Evolutionary conservation across 2,888 invertebrate genomes (phyloP), one percentile per base, ranked within the genome.

Genomic region (Aphidius colemani): DNA sequence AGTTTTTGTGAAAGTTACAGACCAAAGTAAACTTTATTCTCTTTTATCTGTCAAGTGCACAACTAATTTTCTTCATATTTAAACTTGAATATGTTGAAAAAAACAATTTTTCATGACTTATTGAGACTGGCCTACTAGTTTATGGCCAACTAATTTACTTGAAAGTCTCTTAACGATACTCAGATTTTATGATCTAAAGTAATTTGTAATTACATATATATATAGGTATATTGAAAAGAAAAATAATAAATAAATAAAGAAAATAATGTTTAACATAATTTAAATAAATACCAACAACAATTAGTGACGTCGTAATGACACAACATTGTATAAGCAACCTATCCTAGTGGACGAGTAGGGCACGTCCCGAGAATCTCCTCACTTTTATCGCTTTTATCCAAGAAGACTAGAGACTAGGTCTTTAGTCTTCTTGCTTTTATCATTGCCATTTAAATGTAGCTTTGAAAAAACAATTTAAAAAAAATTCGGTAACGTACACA

Each of bases 271-370:
- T 59, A 63, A 62, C 63, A 53, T 60, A 53, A 48, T 50, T 61
- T 57, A 53, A 46, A 59, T 58, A 41, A 63, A 65, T 68, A 70
- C 72, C 71, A 76, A 30, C 2, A 5, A 30, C 5, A 30, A 30
- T 30, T 30, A 30, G 3, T 71, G 77, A 75, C 75, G 74, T 78
- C 75, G 13, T 18, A 18, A 80, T 73, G 74, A 76, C 74, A 75
- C 73, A 74, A 77, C 75, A 78, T 68, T 30, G 70, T 76, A 77
- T 74, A 76, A 80, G 72, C 77, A 79, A 81, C 81, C 81, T 81
- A 81, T 81, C 81, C 78, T 80, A 80, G 79, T 74, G 72, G 79
- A 78, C 72, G 74, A 73, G 71, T 73, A 74, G 73, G 69, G 71
- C 70, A 71, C 71, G 71, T 71, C 70, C 64, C 48, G 59, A 63